Percentiles rank a stretch among this genome's conserved stretches.
Conservation (phyloP, 2,113 vertebrate genomes). For the Pteropus alecto region DNA sequence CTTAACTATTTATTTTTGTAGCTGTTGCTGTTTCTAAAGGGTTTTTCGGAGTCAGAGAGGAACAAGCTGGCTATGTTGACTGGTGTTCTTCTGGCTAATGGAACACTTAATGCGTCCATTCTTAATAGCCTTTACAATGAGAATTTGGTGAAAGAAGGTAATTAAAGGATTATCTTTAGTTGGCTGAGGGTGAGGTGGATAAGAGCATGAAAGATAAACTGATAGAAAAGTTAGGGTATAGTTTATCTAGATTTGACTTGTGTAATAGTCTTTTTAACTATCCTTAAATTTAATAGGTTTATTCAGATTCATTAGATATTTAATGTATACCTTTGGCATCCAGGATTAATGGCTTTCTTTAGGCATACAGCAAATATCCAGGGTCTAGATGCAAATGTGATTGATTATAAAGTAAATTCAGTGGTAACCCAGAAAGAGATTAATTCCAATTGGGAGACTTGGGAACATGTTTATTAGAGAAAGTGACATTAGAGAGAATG, state of each 20-base stretch:
- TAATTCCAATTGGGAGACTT: not conserved
- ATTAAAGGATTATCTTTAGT: not conserved
- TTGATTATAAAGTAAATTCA: not conserved
- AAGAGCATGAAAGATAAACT: not conserved
- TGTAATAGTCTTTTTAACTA: not conserved
- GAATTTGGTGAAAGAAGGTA: conserved; percentile 99
- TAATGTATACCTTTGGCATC: not conserved
- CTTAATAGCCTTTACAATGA: conserved; percentile 98
- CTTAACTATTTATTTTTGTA: conserved; percentile 69
- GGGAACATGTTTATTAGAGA: not conserved
- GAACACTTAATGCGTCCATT: conserved; percentile 96
- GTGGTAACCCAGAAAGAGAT: not conserved
- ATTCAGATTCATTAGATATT: not conserved
- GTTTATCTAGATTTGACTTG: not conserved
- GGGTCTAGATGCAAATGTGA: not conserved
- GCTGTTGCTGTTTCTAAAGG: conserved; percentile 98
- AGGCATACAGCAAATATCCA: not conserved
- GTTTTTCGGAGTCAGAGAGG: conserved; percentile 98
- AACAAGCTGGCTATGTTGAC: conserved; percentile 99
- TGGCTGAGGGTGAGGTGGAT: not conserved
- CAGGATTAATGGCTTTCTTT: not conserved
- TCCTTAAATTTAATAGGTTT: not conserved
- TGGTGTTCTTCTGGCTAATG: conserved; percentile 97
- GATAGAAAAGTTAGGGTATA: not conserved
- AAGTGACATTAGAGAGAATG: not conserved